Evolutionary conservation across 2,797 vertebrate species (phyloP).

Genomic region (Allobates femoralis): DNA sequence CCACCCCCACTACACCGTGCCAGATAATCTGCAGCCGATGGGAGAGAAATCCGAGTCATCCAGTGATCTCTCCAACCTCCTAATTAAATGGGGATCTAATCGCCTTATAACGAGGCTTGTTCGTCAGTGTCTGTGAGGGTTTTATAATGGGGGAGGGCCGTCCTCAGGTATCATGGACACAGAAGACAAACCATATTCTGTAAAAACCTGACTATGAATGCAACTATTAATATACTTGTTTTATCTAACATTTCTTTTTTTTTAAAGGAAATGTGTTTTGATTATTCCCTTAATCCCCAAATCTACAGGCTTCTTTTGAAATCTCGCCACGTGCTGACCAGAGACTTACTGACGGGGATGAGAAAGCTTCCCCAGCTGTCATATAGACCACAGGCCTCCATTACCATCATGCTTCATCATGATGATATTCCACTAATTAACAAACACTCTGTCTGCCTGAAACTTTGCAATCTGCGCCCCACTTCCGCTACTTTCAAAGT

Average conservation of each 20-base stretch:
- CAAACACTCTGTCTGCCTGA: slow-evolving; percentile 70
- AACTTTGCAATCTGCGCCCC: background rate
- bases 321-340: slow-evolving; percentile 71
- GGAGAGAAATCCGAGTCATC: slow-evolving; percentile 62
- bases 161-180: slow-evolving; percentile 66
- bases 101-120: slow-evolving; percentile 51
- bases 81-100: slow-evolving; percentile 60
- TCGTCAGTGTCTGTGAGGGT: slow-evolving; percentile 51
- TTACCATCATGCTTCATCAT: slow-evolving; percentile 84
- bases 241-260: background rate
- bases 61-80: slow-evolving; percentile 57
- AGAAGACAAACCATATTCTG: slow-evolving; percentile 15
- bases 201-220: slow-evolving; percentile 45
- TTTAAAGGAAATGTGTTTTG: slow-evolving; percentile 2
- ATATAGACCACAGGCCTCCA: slow-evolving; percentile 86
- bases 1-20: slow-evolving; percentile 29
- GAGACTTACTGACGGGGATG: slow-evolving; percentile 30
- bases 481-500: slow-evolving; percentile 54
- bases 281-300: slow-evolving; percentile 69
- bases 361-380: slow-evolving; percentile 78
- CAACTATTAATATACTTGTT: slow-evolving; percentile 7
- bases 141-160: slow-evolving; percentile 59
- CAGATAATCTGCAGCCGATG: slow-evolving; percentile 61
- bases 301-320: slow-evolving; percentile 69
- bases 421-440: slow-evolving; percentile 70